phyloP scores from a whole-genome alignment of 2,113 vertebrate genomes.

The Lophura nycthemera region DNA sequence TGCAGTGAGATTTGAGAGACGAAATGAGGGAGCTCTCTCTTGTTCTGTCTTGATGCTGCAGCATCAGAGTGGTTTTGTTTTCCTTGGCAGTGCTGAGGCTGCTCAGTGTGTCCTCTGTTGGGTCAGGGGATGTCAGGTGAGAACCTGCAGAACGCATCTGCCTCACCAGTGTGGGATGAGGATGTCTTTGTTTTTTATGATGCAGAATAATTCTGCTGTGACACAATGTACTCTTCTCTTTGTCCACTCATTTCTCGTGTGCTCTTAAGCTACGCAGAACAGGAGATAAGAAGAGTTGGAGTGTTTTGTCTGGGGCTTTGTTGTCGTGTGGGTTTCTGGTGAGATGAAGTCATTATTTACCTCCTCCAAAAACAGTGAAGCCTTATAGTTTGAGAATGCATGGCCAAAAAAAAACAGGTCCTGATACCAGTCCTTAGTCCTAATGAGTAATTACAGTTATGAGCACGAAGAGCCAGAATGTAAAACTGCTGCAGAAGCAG shows the following conservation, averaged over 20 bases:
- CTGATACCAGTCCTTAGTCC: background rate
- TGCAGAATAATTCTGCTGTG: background rate
- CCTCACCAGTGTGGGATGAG: background rate
- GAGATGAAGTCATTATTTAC: background rate
- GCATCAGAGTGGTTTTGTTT: background rate
- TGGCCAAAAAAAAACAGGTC: background rate
- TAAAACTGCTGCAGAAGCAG: background rate
- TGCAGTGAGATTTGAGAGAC: background rate
- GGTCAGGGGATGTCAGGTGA: background rate
- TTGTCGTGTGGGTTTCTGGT: background rate
- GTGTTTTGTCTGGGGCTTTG: background rate
- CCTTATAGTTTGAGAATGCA: background rate
- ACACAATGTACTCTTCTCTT: background rate
- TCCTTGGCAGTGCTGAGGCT: background rate
- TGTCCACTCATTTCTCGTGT: background rate
- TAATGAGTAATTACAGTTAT: background rate
- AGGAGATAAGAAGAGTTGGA: background rate
- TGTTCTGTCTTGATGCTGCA: background rate
- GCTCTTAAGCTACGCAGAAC: background rate
- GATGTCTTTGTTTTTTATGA: background rate
- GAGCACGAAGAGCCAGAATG: background rate
- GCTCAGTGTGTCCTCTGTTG: background rate
- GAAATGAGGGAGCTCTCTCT: background rate
- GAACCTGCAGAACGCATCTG: background rate
- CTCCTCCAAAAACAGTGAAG: background rate